Evolutionary conservation across 1,140 invertebrate species (phyloP).

Genomic region (Dendroctonus ponderosae): DNA sequence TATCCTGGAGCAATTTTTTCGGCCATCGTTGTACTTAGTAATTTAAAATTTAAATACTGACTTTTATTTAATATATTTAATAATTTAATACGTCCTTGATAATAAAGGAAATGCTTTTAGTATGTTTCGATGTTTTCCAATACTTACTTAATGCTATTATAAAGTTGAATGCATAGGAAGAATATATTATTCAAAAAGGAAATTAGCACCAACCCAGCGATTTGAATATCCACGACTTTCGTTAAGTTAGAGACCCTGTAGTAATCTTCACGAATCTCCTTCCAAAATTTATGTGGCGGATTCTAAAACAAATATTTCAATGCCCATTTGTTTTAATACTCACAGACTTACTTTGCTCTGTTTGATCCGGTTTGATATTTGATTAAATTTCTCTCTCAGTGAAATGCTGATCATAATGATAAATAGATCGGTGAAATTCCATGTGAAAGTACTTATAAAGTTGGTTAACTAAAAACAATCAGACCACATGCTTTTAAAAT

Average conservation of each 20-base stretch:
- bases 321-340: neutral
- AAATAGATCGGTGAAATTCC: slow-evolving; percentile 68
- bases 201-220: slow-evolving; percentile 61
- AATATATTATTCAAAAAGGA: slow-evolving; percentile 71
- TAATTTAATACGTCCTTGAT: too few species aligned
- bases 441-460: slow-evolving; percentile 64
- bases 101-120: neutral
- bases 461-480: slow-evolving; percentile 54
- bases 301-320: slow-evolving; percentile 37
- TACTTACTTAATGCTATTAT: slow-evolving; percentile 67
- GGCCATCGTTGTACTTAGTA: too few species aligned
- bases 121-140: neutral
- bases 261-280: slow-evolving; percentile 58
- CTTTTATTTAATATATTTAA: too few species aligned
- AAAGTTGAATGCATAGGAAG: slow-evolving; percentile 71
- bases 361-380: slow-evolving; percentile 58
- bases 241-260: slow-evolving; percentile 58
- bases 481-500: neutral
- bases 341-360: slow-evolving; percentile 32
- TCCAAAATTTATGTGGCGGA: slow-evolving; percentile 53
- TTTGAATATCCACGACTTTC: slow-evolving; percentile 56
- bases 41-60: too few species aligned
- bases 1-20: too few species aligned
- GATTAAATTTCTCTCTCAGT: slow-evolving; percentile 58
- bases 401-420: slow-evolving; percentile 62